Evolutionary conservation across 2,113 vertebrate genomes (phyloP).

Genomic region (Tinamus guttatus): DNA sequence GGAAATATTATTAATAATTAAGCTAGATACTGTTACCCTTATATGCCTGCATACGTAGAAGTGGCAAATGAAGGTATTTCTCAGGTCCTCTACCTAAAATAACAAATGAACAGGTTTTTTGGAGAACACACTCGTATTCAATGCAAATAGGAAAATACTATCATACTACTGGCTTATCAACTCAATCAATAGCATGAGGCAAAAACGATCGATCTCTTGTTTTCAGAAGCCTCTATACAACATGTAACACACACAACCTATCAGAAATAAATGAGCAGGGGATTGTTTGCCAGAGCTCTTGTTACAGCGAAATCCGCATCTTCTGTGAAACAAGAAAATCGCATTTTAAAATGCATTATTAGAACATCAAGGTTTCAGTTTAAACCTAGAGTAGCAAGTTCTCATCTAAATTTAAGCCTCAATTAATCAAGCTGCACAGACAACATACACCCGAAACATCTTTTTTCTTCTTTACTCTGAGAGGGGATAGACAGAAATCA

Average conservation of each 20-base stretch:
- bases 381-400: not conserved
- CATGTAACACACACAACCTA: not conserved
- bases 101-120: not conserved
- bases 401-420: not conserved
- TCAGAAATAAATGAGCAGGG: not conserved
- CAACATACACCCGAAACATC: not conserved
- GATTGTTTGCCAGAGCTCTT: not conserved
- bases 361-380: not conserved
- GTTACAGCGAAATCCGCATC: not conserved
- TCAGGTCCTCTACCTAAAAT: not conserved
- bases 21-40: not conserved
- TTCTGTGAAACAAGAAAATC: not conserved
- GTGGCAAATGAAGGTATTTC: not conserved
- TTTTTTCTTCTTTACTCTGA: not conserved
- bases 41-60: not conserved
- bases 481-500: not conserved
- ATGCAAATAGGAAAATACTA: not conserved
- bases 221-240: not conserved
- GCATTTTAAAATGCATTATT: not conserved
- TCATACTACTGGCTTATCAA: not conserved
- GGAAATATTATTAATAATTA: not conserved
- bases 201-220: not conserved
- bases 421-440: not conserved
- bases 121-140: not conserved
- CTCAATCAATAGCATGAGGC: not conserved